phyloP scores from a whole-genome alignment of 2,113 vertebrate genomes.

The Syrmaticus mikado region DNA sequence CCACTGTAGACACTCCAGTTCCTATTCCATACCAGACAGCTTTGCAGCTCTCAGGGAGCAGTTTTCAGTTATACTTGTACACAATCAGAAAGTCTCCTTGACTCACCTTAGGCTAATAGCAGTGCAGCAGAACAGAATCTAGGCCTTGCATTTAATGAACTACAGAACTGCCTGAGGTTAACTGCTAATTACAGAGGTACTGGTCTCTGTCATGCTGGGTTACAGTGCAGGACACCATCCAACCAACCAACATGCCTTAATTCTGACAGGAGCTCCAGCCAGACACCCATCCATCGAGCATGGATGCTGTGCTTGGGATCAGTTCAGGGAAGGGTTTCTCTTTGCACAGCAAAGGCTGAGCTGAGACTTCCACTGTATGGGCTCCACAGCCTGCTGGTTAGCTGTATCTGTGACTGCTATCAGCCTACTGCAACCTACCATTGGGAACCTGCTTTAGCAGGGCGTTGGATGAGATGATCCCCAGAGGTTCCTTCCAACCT shows the following conservation, averaged over 20 bases:
- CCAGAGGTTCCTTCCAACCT: too few relatives aligned
- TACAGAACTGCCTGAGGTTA: neutral
- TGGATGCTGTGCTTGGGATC: neutral
- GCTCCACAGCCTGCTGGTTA: neutral
- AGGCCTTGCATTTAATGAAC: constrained; percentile 10
- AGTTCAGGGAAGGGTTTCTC: neutral
- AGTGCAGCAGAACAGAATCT: neutral
- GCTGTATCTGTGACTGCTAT: too few relatives aligned
- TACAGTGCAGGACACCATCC: neutral
- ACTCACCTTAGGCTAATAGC: neutral
- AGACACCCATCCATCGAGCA: neutral
- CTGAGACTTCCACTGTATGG: neutral
- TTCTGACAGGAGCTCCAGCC: neutral
- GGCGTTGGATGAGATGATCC: too few relatives aligned
- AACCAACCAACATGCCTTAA: neutral
- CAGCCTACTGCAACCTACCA: too few relatives aligned
- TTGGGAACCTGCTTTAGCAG: too few relatives aligned
- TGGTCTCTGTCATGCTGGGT: neutral
- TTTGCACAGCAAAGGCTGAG: neutral
- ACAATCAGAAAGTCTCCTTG: neutral
- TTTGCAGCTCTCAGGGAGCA: neutral
- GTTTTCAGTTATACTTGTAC: neutral
- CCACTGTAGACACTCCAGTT: neutral
- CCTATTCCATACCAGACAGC: neutral
- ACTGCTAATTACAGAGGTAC: neutral